Evolutionary conservation across 2,113 vertebrate species (phyloP).

Genomic region (Atractosteus spatula): DNA sequence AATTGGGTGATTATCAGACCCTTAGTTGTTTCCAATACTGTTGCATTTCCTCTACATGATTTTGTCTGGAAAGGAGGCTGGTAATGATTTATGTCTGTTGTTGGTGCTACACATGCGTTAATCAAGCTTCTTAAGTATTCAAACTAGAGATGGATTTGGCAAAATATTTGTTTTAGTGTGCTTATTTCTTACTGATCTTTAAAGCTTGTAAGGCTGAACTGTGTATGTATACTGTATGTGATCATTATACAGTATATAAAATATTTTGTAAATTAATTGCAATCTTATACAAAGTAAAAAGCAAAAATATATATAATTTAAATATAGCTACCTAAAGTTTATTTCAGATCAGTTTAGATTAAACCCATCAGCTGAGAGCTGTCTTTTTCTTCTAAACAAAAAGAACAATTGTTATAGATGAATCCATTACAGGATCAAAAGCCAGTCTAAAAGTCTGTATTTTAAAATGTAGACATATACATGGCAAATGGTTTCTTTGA

Average conservation of each 20-base stretch:
- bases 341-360: no score
- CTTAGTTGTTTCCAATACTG: slow-evolving; percentile 58
- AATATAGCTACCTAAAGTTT: no score
- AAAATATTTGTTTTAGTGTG: background rate
- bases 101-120: slow-evolving; percentile 36
- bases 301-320: background rate
- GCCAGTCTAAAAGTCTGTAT: no score
- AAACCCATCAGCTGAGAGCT: no score
- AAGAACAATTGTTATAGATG: no score
- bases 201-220: slow-evolving; percentile 9
- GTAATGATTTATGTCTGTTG: background rate
- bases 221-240: background rate
- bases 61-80: background rate
- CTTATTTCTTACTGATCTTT: slow-evolving; percentile 12
- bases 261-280: slow-evolving; percentile 1
- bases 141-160: background rate
- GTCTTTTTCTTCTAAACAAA: no score
- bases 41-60: slow-evolving; percentile 55
- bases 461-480: no score
- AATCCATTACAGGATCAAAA: no score
- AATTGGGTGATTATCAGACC: slow-evolving; percentile 70
- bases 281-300: slow-evolving; percentile 23
- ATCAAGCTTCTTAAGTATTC: slow-evolving; percentile 35
- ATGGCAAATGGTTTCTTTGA: no score
- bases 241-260: no score